Evolutionary conservation across 1,140 invertebrate genomes (phyloP).

Genomic region (Leucophenga varia): DNA sequence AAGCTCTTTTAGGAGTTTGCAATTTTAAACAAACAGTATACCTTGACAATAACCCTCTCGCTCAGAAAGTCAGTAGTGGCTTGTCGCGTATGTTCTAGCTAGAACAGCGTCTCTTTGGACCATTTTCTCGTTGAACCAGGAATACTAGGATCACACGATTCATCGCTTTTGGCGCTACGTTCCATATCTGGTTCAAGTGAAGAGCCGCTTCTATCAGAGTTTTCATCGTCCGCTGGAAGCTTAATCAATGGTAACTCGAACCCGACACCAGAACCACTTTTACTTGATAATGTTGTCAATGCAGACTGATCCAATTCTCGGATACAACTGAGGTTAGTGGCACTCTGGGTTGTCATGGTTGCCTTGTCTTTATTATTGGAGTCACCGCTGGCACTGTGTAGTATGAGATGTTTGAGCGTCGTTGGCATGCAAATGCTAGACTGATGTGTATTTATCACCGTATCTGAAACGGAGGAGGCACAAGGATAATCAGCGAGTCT

Average conservation of each 20-base stretch:
- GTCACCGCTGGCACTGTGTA: slow-evolving; percentile 24
- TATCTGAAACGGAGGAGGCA: slow-evolving; percentile 47
- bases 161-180: slow-evolving; percentile 13
- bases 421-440: slow-evolving; percentile 47
- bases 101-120: slow-evolving; percentile 57
- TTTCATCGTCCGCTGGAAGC: slow-evolving; percentile 30
- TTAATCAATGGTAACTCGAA: slow-evolving; percentile 52
- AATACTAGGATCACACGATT: slow-evolving; percentile 44
- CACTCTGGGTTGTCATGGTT: slow-evolving; percentile 29
- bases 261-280: slow-evolving; percentile 27
- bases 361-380: too few species aligned
- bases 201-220: slow-evolving; percentile 15
- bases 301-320: too few species aligned
- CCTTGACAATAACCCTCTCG: too few species aligned
- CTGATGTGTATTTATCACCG: slow-evolving; percentile 39
- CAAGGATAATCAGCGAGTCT: slow-evolving; percentile 43
- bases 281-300: slow-evolving; percentile 10
- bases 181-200: slow-evolving; percentile 15
- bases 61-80: too few species aligned
- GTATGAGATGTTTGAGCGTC: slow-evolving; percentile 45
- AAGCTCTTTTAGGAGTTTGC: too few species aligned
- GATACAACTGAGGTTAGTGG: slow-evolving; percentile 35
- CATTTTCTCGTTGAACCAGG: slow-evolving; percentile 51
- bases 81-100: slow-evolving; percentile 45
- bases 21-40: slow-evolving; percentile 23